These are phyloP conservation scores for Scomber scombrus DNA, from an alignment of 2,113 vertebrate species.

Conservation along the genomic window DNA sequence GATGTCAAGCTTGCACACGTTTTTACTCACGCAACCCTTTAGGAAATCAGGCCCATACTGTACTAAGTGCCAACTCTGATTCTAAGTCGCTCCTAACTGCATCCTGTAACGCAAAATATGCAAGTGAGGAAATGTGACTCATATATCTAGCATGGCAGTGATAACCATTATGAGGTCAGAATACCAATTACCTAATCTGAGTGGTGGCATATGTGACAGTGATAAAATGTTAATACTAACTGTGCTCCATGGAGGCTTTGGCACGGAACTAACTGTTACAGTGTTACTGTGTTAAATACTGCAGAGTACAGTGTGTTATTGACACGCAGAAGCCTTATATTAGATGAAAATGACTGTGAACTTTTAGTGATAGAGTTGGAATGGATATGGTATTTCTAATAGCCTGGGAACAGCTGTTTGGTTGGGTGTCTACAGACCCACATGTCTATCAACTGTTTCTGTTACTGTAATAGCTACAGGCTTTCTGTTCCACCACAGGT, in stretches of 20 bases:
- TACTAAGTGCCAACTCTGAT: background rate
- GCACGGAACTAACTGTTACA: background rate
- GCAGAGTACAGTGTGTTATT: background rate
- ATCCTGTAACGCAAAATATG: constrained; percentile 10
- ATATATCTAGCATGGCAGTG: constrained; percentile 29
- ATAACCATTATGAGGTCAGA: constrained; percentile 24
- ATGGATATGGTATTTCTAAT: too few relatives aligned
- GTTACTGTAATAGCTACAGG: background rate
- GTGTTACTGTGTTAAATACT: background rate
- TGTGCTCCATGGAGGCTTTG: background rate
- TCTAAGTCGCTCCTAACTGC: constrained; percentile 1
- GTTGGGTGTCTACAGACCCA: too few relatives aligned
- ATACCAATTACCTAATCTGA: constrained; percentile 21
- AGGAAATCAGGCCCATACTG: background rate
- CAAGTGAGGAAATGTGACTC: constrained; percentile 11
- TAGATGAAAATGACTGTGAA: too few relatives aligned
- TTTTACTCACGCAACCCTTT: too few relatives aligned
- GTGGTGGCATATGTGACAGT: constrained; percentile 10
- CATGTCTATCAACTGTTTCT: background rate
- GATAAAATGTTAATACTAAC: constrained; percentile 2
- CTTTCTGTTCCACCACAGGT: background rate
- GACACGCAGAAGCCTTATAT: too few relatives aligned
- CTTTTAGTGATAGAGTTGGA: too few relatives aligned
- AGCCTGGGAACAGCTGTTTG: too few relatives aligned
- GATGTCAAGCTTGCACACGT: too few relatives aligned